Evolutionary conservation across 2,113 vertebrate species (phyloP).

Genomic region (Brevimyrus niger): DNA sequence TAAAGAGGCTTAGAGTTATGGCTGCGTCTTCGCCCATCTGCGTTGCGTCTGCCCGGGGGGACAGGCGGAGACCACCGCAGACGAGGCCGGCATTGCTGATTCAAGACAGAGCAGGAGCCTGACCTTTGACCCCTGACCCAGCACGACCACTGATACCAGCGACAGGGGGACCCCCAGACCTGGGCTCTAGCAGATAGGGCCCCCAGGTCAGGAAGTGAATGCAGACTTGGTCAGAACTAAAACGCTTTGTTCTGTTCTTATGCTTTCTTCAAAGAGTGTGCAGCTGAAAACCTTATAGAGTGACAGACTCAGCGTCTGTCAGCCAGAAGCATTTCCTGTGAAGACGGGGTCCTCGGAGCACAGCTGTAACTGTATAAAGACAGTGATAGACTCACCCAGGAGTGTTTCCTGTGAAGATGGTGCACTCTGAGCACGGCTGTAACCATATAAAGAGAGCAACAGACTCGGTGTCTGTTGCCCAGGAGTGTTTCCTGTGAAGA

Average conservation of each 20-base stretch:
- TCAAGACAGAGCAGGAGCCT: constrained; percentile 42
- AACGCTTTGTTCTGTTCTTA: background rate
- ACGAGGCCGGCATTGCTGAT: constrained; percentile 34
- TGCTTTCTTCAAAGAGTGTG: background rate
- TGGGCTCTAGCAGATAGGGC: background rate
- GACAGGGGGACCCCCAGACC: background rate
- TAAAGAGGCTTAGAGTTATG: constrained; percentile 41
- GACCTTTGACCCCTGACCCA: constrained; percentile 37
- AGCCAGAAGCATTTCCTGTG: background rate
- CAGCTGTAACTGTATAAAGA: background rate
- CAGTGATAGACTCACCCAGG: background rate
- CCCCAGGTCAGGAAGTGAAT: constrained; percentile 6
- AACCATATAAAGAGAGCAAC: background rate
- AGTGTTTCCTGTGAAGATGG: background rate
- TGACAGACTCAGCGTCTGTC: background rate
- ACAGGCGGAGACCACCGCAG: constrained; percentile 16
- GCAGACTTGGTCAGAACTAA: background rate
- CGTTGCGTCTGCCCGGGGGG: constrained; percentile 34
- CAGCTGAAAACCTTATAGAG: background rate
- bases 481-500: background rate
- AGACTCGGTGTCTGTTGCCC: background rate
- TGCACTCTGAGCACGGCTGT: background rate
- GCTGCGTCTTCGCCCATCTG: constrained; percentile 26
- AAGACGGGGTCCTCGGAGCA: background rate
- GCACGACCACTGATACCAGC: background rate